These are phyloP conservation scores for Suricata suricatta DNA, from an alignment of 2,113 vertebrate genomes.

Conservation along the genomic window DNA sequence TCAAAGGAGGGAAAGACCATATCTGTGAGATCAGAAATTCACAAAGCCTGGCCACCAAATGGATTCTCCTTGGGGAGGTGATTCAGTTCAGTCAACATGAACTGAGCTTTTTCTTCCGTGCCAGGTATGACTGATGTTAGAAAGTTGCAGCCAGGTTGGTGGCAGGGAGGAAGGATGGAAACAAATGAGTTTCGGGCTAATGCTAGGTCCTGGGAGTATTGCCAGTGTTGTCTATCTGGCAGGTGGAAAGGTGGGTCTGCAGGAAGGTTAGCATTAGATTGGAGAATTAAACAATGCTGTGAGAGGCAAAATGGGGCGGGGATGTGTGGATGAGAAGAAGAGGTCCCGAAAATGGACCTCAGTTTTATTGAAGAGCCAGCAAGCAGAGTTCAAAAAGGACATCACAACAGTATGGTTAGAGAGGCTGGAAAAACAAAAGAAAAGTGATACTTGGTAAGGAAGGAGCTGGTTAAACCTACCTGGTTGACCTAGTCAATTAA, in stretches of 20 bases:
- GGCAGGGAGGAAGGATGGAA: neutral
- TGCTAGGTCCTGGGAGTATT: neutral
- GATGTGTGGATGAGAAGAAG: neutral
- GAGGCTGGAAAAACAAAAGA: neutral
- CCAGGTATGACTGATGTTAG: constrained; percentile 22
- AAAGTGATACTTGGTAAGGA: neutral
- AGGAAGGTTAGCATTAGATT: neutral
- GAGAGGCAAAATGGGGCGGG: neutral
- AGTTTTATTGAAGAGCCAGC: neutral
- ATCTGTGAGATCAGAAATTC: constrained; percentile 16
- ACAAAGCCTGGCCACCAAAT: neutral
- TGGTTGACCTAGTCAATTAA: too few relatives aligned
- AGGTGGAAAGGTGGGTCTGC: neutral
- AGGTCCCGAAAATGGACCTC: neutral
- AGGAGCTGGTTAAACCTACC: neutral
- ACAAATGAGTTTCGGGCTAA: neutral
- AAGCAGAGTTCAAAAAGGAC: neutral
- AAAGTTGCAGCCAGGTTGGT: neutral
- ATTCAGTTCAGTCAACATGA: neutral
- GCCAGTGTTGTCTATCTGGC: neutral
- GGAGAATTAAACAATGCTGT: neutral
- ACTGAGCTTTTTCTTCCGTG: neutral
- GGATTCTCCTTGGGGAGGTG: neutral
- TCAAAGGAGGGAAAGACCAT: neutral
- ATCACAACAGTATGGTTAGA: neutral